These are phyloP conservation scores for Dolichomitus sp. DNA, from an alignment of 2,888 invertebrate genomes.

Conservation along the genomic window DNA sequence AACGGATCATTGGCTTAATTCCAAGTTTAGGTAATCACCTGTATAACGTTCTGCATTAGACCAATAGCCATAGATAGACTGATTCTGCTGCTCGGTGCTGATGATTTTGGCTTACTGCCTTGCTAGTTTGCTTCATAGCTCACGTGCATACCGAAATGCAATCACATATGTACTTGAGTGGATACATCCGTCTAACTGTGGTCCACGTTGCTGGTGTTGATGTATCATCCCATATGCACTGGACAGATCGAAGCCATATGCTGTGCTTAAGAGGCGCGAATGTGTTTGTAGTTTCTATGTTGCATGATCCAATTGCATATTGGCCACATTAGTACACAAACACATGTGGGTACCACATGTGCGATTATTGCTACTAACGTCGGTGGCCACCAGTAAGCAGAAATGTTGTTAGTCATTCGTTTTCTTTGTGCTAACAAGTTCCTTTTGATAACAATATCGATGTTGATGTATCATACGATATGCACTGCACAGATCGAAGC, in stretches of 20 bases:
- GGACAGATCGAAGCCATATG: neutral
- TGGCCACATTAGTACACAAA: neutral
- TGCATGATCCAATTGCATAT: neutral
- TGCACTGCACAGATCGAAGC: neutral
- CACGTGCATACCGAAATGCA: conserved; percentile 6
- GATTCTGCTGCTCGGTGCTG: conserved; percentile 24
- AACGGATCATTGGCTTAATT: conserved; percentile 53
- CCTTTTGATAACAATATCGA: too few relatives aligned
- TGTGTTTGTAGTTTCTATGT: neutral
- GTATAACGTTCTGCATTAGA: conserved; percentile 21
- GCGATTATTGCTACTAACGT: neutral
- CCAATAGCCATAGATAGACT: conserved; percentile 25
- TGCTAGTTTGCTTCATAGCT: conserved; percentile 3
- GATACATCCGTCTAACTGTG: neutral
- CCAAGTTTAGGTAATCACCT: conserved; percentile 38
- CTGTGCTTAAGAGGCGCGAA: neutral
- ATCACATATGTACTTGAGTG: conserved; percentile 13
- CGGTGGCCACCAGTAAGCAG: too few relatives aligned
- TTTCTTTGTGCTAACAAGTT: too few relatives aligned
- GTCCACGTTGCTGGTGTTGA: neutral
- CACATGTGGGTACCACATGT: neutral
- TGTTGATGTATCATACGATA: conserved; percentile 11
- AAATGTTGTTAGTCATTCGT: too few relatives aligned
- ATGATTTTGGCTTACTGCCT: conserved; percentile 33
- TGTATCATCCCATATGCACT: conserved; percentile 13